phyloP scores from a whole-genome alignment of 2,113 vertebrate genomes.

The Alexandromys fortis region DNA sequence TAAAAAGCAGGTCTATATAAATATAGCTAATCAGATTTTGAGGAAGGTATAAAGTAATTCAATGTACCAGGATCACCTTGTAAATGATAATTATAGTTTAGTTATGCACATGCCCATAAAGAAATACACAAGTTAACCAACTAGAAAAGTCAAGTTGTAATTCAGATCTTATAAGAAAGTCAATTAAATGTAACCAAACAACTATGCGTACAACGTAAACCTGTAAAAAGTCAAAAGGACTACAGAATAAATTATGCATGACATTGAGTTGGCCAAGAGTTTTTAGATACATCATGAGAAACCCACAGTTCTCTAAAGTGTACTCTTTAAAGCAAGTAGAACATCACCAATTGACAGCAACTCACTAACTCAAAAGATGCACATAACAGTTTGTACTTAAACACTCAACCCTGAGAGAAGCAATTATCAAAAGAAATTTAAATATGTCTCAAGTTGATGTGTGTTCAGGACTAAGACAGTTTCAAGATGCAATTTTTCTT shows the following conservation, averaged over 20 bases:
- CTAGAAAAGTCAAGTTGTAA: background rate
- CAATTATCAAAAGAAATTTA: background rate
- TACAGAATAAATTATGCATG: background rate
- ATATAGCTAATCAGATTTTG: background rate
- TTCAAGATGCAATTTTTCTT: constrained; percentile 8
- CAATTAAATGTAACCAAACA: background rate
- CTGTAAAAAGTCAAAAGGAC: background rate
- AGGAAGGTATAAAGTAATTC: background rate
- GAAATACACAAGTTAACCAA: background rate
- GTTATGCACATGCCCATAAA: background rate
- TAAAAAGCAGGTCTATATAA: background rate
- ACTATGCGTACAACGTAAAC: background rate
- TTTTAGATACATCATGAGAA: background rate
- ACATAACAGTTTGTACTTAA: background rate
- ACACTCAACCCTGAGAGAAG: background rate
- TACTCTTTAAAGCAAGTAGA: background rate
- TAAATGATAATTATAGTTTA: background rate
- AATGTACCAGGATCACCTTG: background rate
- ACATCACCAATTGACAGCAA: background rate
- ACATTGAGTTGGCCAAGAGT: background rate
- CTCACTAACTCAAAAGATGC: background rate
- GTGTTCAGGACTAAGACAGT: background rate
- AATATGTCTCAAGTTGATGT: background rate
- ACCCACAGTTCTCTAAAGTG: background rate
- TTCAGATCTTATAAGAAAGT: background rate